These are phyloP conservation scores for Chrysolina americana DNA, from an alignment of 2,888 invertebrate species.

Conservation along the genomic window DNA sequence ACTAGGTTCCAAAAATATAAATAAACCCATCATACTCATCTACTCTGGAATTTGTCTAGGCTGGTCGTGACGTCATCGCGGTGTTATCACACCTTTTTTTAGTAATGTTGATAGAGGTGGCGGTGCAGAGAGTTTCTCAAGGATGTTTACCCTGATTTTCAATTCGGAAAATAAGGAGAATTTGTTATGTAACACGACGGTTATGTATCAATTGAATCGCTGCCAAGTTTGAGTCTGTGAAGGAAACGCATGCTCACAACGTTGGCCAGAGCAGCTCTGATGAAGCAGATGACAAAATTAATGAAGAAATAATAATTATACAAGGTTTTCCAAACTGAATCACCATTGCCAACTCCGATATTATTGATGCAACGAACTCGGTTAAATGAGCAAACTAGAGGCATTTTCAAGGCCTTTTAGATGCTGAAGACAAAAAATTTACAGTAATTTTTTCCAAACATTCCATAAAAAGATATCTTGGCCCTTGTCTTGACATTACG, in stretches of 20 bases:
- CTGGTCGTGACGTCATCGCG: constrained; percentile 37
- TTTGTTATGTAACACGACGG: not conserved
- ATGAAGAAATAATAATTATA: no score
- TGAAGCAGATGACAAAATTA: not conserved
- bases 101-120: constrained; percentile 16
- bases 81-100: constrained; percentile 29
- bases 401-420: no score
- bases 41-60: constrained; percentile 44
- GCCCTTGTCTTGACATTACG: no score
- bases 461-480: no score
- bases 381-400: no score
- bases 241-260: not conserved
- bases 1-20: constrained; percentile 65
- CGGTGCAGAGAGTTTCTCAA: not conserved
- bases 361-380: no score
- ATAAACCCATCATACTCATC: constrained; percentile 59
- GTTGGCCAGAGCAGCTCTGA: not conserved
- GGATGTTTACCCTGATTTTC: not conserved
- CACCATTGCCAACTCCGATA: no score
- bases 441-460: no score
- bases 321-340: no score
- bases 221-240: not conserved
- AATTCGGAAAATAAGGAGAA: not conserved
- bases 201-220: not conserved
- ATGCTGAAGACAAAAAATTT: no score